Percentiles rank a stretch among this genome's conserved stretches.
These are phyloP conservation scores for Bergia sp. DNA, from an alignment of 92 coral and sea anemone genomes.

Conservation along the genomic window DNA sequence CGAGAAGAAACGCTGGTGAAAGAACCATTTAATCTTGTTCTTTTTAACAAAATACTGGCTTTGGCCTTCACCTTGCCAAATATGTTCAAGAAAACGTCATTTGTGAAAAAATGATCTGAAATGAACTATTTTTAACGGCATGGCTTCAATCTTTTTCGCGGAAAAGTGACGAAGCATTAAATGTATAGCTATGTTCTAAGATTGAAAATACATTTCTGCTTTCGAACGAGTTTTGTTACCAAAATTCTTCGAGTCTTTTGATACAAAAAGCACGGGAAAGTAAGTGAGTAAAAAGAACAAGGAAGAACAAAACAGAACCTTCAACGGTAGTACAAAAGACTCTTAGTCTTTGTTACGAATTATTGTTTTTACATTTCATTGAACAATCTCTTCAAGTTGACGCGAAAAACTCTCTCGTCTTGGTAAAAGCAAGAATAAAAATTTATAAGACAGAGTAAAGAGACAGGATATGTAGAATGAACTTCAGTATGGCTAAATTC, in stretches of 20 bases:
- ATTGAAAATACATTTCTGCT: not conserved
- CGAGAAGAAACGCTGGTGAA: not conserved
- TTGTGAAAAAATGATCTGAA: not conserved
- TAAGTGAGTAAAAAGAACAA: not conserved
- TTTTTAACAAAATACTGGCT: too few species aligned
- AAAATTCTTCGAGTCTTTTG: not conserved
- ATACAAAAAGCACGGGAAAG: not conserved
- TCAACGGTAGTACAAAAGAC: not conserved
- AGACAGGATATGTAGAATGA: not conserved
- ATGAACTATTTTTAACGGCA: not conserved
- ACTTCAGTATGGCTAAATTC: not conserved
- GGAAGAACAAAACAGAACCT: not conserved
- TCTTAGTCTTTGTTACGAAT: not conserved
- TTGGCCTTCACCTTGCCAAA: too few species aligned
- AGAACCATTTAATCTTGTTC: not conserved
- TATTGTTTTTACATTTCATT: too few species aligned
- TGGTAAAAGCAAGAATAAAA: too few species aligned
- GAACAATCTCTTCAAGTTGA: not conserved
- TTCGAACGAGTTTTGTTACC: not conserved
- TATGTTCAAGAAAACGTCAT: conserved; percentile 8
- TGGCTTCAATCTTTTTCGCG: not conserved
- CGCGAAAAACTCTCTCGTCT: not conserved
- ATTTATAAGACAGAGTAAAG: not conserved
- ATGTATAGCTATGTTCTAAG: not conserved
- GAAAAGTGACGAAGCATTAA: not conserved